Conservation (phyloP, 1,140 invertebrate genomes). For the Pseudomyrmex sp. region DNA sequence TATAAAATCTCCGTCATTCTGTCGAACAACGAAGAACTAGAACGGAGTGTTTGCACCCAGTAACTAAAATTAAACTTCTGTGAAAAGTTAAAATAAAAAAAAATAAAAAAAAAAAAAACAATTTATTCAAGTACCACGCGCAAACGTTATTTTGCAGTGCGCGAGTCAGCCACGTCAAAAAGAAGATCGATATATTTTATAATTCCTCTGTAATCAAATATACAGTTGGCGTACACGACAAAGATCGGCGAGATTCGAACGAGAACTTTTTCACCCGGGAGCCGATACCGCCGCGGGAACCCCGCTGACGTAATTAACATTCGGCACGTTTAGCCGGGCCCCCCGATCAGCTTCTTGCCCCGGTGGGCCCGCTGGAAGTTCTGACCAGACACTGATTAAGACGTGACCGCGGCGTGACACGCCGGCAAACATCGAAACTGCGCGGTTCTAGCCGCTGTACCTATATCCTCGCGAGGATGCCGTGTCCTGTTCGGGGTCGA, state of each 20-base stretch:
- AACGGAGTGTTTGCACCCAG: neutral
- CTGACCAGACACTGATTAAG: slow-evolving; percentile 77
- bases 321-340: slow-evolving; percentile 78
- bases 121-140: neutral
- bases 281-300: slow-evolving; percentile 57
- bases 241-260: slow-evolving; percentile 66
- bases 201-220: slow-evolving; percentile 33
- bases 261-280: slow-evolving; percentile 74
- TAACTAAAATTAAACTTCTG: slow-evolving; percentile 36
- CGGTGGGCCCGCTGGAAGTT: slow-evolving; percentile 36
- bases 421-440: slow-evolving; percentile 41
- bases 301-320: slow-evolving; percentile 82
- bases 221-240: neutral
- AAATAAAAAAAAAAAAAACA: slow-evolving; percentile 8
- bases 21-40: slow-evolving; percentile 37
- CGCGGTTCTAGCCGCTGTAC: slow-evolving; percentile 31
- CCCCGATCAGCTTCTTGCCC: slow-evolving; percentile 69
- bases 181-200: neutral
- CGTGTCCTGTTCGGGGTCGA: slow-evolving; percentile 39
- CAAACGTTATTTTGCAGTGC: neutral
- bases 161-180: neutral
- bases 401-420: slow-evolving; percentile 78
- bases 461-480: slow-evolving; percentile 21
- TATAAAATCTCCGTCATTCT: slow-evolving; percentile 50
- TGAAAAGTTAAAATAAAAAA: slow-evolving; percentile 26